phyloP scores from a whole-genome alignment of 1,140 invertebrate species.

The Drosophila novamexicana region DNA sequence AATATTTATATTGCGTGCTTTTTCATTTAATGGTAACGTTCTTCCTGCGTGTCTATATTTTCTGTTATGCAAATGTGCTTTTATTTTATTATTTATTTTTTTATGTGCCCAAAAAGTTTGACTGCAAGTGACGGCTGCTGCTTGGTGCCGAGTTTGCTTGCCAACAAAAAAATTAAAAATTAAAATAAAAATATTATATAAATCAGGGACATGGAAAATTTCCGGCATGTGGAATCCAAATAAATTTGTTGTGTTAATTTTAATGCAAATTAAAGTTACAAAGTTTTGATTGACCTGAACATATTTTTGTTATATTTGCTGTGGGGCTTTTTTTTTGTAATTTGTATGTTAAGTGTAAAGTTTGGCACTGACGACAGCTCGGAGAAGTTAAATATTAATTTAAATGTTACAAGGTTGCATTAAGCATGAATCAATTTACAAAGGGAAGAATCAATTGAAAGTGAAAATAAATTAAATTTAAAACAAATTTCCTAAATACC shows the following conservation, averaged over 20 bases:
- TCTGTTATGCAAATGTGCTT: constrained; percentile 67
- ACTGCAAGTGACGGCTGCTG: constrained; percentile 13
- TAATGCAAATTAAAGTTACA: constrained; percentile 77
- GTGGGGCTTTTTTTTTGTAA: neutral
- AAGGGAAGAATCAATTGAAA: constrained; percentile 1
- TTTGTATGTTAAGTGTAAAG: constrained; percentile 17
- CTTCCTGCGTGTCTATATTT: constrained; percentile 52
- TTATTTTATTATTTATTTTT: neutral
- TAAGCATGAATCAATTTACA: neutral
- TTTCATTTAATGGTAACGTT: constrained; percentile 58
- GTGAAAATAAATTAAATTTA: neutral
- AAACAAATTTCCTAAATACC: neutral
- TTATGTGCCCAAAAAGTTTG: constrained; percentile 35
- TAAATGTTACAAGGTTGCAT: constrained; percentile 2
- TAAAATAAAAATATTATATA: constrained; percentile 1
- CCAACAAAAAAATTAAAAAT: neutral
- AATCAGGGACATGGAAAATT: constrained; percentile 3
- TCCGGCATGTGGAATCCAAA: constrained; percentile 5
- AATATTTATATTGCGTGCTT: constrained; percentile 73
- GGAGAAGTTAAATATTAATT: constrained; percentile 10
- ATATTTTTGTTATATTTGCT: constrained; percentile 15
- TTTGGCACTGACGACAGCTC: neutral
- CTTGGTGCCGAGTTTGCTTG: neutral
- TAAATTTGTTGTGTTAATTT: constrained; percentile 53
- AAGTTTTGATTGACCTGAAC: constrained; percentile 65